phyloP scores from a whole-genome alignment of 2,797 vertebrate genomes.

The Aratinga solstitialis region DNA sequence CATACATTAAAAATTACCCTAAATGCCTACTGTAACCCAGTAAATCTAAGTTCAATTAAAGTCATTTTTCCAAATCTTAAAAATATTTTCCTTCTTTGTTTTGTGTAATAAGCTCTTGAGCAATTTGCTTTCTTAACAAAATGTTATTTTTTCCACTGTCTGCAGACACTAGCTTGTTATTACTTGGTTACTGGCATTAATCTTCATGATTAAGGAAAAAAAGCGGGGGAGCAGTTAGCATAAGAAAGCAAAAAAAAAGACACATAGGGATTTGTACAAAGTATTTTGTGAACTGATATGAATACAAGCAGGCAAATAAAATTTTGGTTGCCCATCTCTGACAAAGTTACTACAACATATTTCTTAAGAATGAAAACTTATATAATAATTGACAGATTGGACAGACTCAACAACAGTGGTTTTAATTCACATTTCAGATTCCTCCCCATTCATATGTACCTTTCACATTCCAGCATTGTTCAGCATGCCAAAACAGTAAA shows the following conservation, averaged over 20 bases:
- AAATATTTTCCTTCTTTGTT: constrained; percentile 33
- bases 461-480: neutral
- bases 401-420: neutral
- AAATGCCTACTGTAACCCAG: constrained; percentile 24
- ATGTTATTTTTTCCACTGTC: constrained; percentile 4
- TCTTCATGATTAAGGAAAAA: neutral
- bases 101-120: constrained; percentile 35
- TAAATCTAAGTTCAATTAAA: constrained; percentile 44
- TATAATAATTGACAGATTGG: neutral
- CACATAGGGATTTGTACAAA: neutral
- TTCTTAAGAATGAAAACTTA: neutral
- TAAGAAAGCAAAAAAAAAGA: neutral
- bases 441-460: neutral
- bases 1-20: constrained; percentile 47
- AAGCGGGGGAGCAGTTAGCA: neutral
- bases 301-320: neutral
- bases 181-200: neutral
- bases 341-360: neutral
- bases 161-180: neutral
- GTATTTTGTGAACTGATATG: neutral
- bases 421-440: constrained; percentile 7
- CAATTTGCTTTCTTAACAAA: constrained; percentile 37
- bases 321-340: neutral
- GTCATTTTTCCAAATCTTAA: constrained; percentile 7
- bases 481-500: neutral